Percentiles rank a stretch among this genome's conserved stretches.
phyloP scores from a whole-genome alignment of 2,113 vertebrate genomes.

The Phoxinus phoxinus region DNA sequence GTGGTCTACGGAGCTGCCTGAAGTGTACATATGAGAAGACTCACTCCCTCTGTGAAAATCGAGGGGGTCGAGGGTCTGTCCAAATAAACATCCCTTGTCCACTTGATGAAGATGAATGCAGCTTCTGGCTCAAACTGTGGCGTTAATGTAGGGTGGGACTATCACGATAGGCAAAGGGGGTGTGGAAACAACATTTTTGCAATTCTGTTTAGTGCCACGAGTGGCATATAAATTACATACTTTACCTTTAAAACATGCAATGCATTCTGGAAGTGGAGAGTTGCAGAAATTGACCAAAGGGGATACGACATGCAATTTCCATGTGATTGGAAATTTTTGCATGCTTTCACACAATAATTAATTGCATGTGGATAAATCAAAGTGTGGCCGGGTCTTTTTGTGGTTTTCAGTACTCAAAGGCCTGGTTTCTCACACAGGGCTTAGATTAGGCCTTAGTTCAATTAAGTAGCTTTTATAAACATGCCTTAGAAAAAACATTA shows the following conservation, averaged over 20 bases:
- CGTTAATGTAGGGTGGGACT: background rate
- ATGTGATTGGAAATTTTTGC: background rate
- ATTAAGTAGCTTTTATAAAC: too few relatives aligned
- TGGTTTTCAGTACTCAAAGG: background rate
- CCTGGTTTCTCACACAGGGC: too few relatives aligned
- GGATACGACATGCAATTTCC: background rate
- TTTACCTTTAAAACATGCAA: slow-evolving; percentile 6
- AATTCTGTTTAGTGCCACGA: background rate
- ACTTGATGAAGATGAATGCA: background rate
- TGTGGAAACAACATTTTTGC: background rate
- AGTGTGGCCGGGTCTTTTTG: background rate
- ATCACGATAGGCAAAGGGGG: background rate
- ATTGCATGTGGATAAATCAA: background rate
- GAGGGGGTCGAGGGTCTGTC: too few relatives aligned
- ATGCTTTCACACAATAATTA: background rate
- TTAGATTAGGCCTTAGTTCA: too few relatives aligned
- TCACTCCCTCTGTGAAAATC: too few relatives aligned
- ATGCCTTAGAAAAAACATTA: too few relatives aligned
- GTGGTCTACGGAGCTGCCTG: too few relatives aligned
- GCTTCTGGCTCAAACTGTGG: background rate
- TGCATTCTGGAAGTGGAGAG: background rate
- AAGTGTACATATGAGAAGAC: too few relatives aligned
- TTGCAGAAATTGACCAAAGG: background rate
- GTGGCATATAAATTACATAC: background rate
- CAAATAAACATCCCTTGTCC: background rate